Evolutionary conservation across 2,797 vertebrate genomes (phyloP).

Genomic region (Enteromius argenteus): DNA sequence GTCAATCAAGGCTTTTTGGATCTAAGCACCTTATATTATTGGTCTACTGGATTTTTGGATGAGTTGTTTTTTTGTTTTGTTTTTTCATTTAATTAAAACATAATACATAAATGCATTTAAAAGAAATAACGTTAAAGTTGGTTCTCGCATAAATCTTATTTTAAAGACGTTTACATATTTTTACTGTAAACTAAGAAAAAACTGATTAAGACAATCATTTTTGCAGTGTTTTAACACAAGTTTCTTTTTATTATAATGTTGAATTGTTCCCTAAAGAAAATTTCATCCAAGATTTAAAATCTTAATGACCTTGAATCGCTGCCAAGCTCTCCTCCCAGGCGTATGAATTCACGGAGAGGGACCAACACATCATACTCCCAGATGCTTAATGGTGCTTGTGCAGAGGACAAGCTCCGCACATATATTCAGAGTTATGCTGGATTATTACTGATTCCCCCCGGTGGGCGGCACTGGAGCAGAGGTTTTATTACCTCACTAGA

Average conservation of each 20-base stretch:
- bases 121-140: background rate
- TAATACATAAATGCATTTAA: background rate
- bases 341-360: slow-evolving; percentile 25
- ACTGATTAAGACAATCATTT: background rate
- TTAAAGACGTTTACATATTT: background rate
- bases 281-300: slow-evolving; percentile 23
- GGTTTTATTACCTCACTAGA: slow-evolving; percentile 36
- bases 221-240: background rate
- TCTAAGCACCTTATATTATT: too few relatives aligned
- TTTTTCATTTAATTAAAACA: background rate
- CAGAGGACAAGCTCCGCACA: slow-evolving; percentile 41
- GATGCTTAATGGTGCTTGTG: slow-evolving; percentile 40
- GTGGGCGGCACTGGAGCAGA: slow-evolving; percentile 36
- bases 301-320: slow-evolving; percentile 42
- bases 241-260: background rate
- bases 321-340: slow-evolving; percentile 29
- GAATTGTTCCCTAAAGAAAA: slow-evolving; percentile 9
- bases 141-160: background rate
- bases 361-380: slow-evolving; percentile 44
- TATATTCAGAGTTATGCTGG: slow-evolving; percentile 42
- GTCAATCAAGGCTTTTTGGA: too few relatives aligned
- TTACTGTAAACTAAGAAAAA: background rate
- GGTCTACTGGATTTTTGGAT: too few relatives aligned
- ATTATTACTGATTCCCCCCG: slow-evolving; percentile 36
- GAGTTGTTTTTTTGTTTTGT: too few relatives aligned